These are phyloP conservation scores for Invenusta paracnida DNA, from an alignment of 2,888 invertebrate genomes.

Conservation along the genomic window DNA sequence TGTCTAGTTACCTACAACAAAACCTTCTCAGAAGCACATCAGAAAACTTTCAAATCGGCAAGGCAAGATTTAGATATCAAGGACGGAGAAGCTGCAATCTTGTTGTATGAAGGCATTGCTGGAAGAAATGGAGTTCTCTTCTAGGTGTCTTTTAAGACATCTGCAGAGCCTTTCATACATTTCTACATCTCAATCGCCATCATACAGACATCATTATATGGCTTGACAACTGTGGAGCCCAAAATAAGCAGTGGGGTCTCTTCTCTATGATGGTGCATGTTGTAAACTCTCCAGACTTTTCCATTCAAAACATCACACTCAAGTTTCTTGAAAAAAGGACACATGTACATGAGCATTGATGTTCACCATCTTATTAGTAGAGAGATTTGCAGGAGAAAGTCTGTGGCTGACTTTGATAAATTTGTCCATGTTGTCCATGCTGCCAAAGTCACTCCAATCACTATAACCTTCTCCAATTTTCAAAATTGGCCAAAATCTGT, in stretches of 20 bases:
- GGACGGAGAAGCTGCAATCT: neutral
- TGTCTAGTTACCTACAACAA: neutral
- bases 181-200: neutral
- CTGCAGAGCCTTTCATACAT: neutral
- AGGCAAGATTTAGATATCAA: neutral
- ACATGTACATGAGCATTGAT: neutral
- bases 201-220: neutral
- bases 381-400: too few relatives aligned
- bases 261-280: neutral
- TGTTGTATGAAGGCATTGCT: neutral
- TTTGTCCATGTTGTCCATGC: too few relatives aligned
- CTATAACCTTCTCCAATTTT: too few relatives aligned
- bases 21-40: neutral
- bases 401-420: too few relatives aligned
- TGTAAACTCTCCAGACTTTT: neutral
- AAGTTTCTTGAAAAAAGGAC: too few relatives aligned
- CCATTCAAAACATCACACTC: neutral
- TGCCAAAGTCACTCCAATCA: too few relatives aligned
- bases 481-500: too few relatives aligned
- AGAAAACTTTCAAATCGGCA: neutral
- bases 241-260: neutral
- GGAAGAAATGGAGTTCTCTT: neutral
- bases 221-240: neutral
- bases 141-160: too few relatives aligned
- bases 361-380: neutral